Percentiles rank a stretch among this genome's conserved stretches.
These are phyloP conservation scores for Halictus rubicundus DNA, from an alignment of 1,140 invertebrate species.

Conservation along the genomic window DNA sequence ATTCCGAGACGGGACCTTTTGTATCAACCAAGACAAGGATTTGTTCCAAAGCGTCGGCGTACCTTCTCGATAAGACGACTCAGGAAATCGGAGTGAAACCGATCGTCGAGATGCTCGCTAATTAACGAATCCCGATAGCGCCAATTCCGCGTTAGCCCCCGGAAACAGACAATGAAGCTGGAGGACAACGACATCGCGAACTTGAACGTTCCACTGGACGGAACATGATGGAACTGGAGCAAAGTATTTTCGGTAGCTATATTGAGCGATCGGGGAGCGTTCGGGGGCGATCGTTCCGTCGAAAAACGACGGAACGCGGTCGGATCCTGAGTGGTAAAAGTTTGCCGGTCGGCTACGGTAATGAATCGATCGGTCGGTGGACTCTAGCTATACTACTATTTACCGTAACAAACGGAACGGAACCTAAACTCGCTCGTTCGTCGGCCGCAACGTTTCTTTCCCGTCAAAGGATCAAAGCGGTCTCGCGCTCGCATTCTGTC, in stretches of 20 bases:
- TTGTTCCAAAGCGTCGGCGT: background rate
- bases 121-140: conserved; percentile 29
- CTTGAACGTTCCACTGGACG: background rate
- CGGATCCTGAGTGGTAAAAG: background rate
- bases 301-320: background rate
- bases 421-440: conserved; percentile 17
- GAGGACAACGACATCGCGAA: background rate
- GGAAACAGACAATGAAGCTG: background rate
- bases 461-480: conserved; percentile 45
- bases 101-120: background rate
- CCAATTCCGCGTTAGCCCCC: conserved; percentile 7
- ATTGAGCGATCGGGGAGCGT: background rate
- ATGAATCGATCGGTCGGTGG: conserved; percentile 12
- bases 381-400: conserved; percentile 15
- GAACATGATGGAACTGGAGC: background rate
- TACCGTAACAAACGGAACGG: conserved; percentile 27
- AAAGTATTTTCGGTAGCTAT: background rate
- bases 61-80: background rate
- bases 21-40: background rate
- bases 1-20: no score
- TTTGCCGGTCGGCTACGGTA: background rate
- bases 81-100: background rate
- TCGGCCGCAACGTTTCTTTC: background rate
- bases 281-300: background rate
- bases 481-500: conserved; percentile 3